These are phyloP conservation scores for Thripadectes ignobilis DNA, from an alignment of 2,797 vertebrate genomes.

Conservation along the genomic window DNA sequence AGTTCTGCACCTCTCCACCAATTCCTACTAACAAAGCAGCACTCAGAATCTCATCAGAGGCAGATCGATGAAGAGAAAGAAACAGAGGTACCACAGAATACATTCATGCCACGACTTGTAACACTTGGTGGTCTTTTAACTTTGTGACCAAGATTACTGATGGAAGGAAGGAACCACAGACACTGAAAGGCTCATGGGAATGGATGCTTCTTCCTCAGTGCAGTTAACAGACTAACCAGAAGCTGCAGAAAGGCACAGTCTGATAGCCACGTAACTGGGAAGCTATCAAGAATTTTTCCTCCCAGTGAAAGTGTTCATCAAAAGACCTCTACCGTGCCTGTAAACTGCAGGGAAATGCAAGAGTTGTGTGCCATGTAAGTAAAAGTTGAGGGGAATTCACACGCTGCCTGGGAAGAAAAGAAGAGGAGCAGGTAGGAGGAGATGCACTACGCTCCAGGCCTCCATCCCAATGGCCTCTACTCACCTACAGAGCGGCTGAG, in stretches of 20 bases:
- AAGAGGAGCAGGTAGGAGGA: neutral
- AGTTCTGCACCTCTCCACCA: neutral
- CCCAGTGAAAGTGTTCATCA: neutral
- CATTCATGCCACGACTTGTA: neutral
- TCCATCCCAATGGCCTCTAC: conserved; percentile 54
- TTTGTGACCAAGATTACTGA: neutral
- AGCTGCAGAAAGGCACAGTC: neutral
- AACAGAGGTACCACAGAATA: neutral
- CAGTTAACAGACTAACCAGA: neutral
- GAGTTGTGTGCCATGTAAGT: neutral
- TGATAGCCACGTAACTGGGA: neutral
- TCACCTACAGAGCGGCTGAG: conserved; percentile 49
- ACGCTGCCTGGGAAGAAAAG: neutral
- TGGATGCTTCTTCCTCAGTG: neutral
- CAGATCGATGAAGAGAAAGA: neutral
- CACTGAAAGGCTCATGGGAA: neutral
- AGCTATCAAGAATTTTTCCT: neutral
- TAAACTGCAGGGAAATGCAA: neutral
- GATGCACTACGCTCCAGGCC: neutral
- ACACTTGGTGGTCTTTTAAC: neutral
- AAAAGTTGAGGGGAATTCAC: neutral
- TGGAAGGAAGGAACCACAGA: neutral
- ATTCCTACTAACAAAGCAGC: neutral
- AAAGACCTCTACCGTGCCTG: neutral
- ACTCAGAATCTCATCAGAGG: neutral